Evolutionary conservation across 30 jellyfish, hydroid and myxozoan species (phyloP).

Genomic region (Hydractinia echinata): DNA sequence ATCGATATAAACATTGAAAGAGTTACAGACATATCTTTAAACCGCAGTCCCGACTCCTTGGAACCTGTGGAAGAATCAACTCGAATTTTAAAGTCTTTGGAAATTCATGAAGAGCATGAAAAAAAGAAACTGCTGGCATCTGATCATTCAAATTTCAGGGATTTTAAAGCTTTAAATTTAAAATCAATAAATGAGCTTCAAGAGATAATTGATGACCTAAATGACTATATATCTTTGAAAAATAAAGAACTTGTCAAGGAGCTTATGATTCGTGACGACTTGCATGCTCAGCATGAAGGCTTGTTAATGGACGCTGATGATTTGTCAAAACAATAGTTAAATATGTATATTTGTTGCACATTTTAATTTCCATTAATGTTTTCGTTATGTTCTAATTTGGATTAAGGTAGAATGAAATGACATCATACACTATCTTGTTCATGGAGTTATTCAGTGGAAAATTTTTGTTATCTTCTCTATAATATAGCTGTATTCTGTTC

Average conservation of each 20-base stretch:
- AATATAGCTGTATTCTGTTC: no score
- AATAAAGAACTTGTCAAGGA: constrained; percentile 25
- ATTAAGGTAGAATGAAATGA: no score
- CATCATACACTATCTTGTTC: no score
- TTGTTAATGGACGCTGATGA: constrained; percentile 40
- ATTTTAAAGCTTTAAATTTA: not conserved
- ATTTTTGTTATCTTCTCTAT: no score
- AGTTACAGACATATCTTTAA: not conserved
- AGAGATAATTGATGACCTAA: not conserved
- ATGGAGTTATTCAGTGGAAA: no score
- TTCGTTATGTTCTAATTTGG: no score
- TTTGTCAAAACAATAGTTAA: not conserved
- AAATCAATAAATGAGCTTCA: not conserved
- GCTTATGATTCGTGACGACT: constrained; percentile 29
- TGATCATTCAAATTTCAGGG: not conserved
- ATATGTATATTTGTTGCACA: no score
- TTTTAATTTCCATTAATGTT: no score
- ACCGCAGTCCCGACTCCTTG: not conserved
- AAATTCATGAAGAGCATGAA: constrained; percentile 5
- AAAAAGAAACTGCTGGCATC: constrained; percentile 1
- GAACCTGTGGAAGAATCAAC: constrained; percentile 13
- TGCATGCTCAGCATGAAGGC: constrained; percentile 15
- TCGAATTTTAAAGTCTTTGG: constrained; percentile 8
- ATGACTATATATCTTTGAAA: not conserved
- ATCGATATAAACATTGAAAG: constrained; percentile 10